These are phyloP conservation scores for Pagrus major DNA, from an alignment of 2,113 vertebrate genomes.

Conservation along the genomic window DNA sequence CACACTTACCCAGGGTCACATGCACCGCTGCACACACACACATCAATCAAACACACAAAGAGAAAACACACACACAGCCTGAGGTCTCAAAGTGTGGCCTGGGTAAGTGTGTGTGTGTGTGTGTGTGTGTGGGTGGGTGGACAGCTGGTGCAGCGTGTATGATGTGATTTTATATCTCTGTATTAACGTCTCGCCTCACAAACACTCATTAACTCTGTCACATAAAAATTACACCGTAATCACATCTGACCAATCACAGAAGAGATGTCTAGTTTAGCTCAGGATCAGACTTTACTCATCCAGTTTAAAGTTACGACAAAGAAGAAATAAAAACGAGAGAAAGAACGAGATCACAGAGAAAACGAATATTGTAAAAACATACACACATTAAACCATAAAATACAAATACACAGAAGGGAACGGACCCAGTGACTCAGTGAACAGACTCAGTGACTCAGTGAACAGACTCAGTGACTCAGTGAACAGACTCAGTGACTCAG, in stretches of 20 bases:
- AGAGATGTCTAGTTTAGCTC: too few species aligned
- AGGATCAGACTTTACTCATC: not conserved
- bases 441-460: too few species aligned
- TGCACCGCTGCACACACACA: slow-evolving; percentile 47
- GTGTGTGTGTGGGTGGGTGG: slow-evolving; percentile 22
- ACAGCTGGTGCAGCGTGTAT: slow-evolving; percentile 14
- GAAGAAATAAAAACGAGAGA: too few species aligned
- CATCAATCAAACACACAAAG: slow-evolving; percentile 62
- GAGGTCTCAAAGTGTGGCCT: not conserved
- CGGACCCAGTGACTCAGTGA: too few species aligned
- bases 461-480: too few species aligned
- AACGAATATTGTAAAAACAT: too few species aligned
- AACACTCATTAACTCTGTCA: slow-evolving; percentile 3
- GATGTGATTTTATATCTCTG: slow-evolving; percentile 51
- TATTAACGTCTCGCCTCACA: slow-evolving; percentile 26
- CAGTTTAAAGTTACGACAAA: too few species aligned
- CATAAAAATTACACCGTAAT: not conserved
- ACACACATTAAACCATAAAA: too few species aligned
- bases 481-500: too few species aligned
- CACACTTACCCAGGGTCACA: slow-evolving; percentile 34
- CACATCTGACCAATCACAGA: slow-evolving; percentile 10
- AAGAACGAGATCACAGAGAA: too few species aligned
- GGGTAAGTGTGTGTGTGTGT: not conserved
- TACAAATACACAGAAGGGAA: too few species aligned
- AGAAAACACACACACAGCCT: slow-evolving; percentile 44